These are phyloP conservation scores for Chelidonichthys spinosus DNA, from an alignment of 2,797 vertebrate species.

Conservation along the genomic window DNA sequence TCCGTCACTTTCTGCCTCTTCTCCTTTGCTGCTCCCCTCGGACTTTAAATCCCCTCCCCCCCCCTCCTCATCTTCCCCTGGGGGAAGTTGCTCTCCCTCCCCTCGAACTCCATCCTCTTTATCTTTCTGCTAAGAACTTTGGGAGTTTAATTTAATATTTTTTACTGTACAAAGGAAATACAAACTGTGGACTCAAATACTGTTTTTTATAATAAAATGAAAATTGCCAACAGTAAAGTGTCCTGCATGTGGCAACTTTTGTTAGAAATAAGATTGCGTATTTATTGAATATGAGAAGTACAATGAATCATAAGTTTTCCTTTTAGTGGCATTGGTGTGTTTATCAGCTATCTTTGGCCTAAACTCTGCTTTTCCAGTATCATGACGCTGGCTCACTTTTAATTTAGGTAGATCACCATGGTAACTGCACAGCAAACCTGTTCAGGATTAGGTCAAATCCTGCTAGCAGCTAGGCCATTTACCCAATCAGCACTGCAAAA, in stretches of 20 bases:
- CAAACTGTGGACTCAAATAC: conserved; percentile 88
- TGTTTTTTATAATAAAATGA: conserved; percentile 88
- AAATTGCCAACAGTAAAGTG: conserved; percentile 76
- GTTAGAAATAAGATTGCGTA: not conserved
- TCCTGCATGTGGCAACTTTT: conserved; percentile 39
- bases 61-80: conserved; percentile 30
- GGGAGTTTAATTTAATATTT: conserved; percentile 89
- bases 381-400: not conserved
- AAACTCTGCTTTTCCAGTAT: not conserved
- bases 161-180: conserved; percentile 89
- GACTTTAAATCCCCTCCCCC: conserved; percentile 53
- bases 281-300: not conserved
- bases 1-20: conserved; percentile 72
- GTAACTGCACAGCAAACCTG: not conserved
- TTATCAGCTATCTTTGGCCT: not conserved
- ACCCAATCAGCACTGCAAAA: not conserved
- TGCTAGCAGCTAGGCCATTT: not conserved
- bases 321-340: not conserved
- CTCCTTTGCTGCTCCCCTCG: conserved; percentile 78
- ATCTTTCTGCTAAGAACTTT: conserved; percentile 83
- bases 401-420: not conserved
- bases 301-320: not conserved
- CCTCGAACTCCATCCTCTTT: conserved; percentile 72
- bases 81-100: conserved; percentile 46
- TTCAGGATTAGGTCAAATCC: not conserved